Base-by-base conservation (phyloP, 2,797 vertebrate genomes). In the Echeneis naucrates region DNA sequence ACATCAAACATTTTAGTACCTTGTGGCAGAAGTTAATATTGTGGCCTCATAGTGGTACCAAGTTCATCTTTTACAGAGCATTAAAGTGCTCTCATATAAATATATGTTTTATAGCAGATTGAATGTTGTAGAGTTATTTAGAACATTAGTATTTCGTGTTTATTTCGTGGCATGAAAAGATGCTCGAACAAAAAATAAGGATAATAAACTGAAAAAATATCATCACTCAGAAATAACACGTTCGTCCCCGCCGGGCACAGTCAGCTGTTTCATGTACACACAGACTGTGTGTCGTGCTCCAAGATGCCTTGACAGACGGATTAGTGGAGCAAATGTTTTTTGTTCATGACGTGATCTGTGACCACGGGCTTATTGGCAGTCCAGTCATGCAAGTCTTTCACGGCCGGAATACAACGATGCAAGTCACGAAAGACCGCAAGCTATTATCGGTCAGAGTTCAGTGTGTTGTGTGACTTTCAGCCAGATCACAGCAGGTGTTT, bases 401-500 rank as follows among this genome's bases (percentile, higher is more conserved):
- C 33, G 38, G 13, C 44, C 30, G 30, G 35, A 55, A 47, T 23
- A 23, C 23, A 2, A 2, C 17, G 50, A 47, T 53, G 40, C 50
- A 40, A 27, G 27, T 44, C 0, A 33, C 21, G 8, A 23, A 47
- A 23, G 45, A 23, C 45, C 3, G 27, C 48, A 30, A 14, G 45
- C 45, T 27, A 27, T 33, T 35, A 51, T 27, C 58, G 53, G 60
- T 23, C 59, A 30, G 33, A n/a, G 30, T 14, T 57, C 51, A 8
- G 19, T 0, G 3, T 56, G 44, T 4, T 2, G 38, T 62, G 30
- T 17, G 52, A 7, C 19, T 45, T n/a, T 21, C 19, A 11, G n/a
- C 8, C 8, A 21, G 8, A 47, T 47, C 44, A 47, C 59, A 56
- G 42, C 26, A 13, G 56, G 57, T 38, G 47, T 42, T 55, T 55